Evolutionary conservation across 2,113 vertebrate genomes (phyloP).

Genomic region (Pimephales promelas): DNA sequence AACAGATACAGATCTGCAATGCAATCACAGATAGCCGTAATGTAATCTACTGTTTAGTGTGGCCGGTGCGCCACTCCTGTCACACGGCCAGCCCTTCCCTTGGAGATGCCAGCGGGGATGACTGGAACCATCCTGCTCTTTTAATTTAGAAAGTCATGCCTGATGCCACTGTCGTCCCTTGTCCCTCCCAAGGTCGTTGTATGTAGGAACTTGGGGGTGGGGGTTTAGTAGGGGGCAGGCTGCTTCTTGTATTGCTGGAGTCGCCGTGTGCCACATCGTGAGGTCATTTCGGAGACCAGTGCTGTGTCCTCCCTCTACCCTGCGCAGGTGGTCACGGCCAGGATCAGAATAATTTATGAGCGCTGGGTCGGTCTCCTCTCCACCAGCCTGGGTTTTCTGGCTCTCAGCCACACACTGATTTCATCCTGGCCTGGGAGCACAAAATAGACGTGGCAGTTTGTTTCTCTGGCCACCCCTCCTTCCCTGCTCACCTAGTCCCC

Average conservation of each 20-base stretch:
- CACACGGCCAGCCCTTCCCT: slow-evolving; percentile 34
- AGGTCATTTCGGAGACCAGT: slow-evolving; percentile 54
- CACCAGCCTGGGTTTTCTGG: slow-evolving; percentile 50
- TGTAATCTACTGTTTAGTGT: slow-evolving; percentile 29
- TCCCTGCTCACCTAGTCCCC: slow-evolving; percentile 7
- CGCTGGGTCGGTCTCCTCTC: slow-evolving; percentile 49
- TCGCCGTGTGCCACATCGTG: slow-evolving; percentile 37
- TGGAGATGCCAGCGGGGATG: slow-evolving; percentile 27
- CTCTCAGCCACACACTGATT: slow-evolving; percentile 50
- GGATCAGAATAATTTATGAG: slow-evolving; percentile 61
- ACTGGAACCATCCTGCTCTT: slow-evolving; percentile 45
- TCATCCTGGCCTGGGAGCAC: slow-evolving; percentile 32
- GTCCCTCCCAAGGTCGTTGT: slow-evolving; percentile 48
- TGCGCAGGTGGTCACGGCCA: slow-evolving; percentile 60
- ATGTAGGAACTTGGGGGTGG: slow-evolving; percentile 35
- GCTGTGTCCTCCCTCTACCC: slow-evolving; percentile 46
- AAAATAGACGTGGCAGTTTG: slow-evolving; percentile 25
- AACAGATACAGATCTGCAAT: no score
- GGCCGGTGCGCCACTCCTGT: slow-evolving; percentile 37
- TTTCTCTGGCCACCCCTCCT: slow-evolving; percentile 33
- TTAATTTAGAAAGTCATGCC: slow-evolving; percentile 51
- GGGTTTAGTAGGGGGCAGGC: slow-evolving; percentile 2
- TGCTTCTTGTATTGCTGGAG: slow-evolving; percentile 32
- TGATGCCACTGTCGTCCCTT: slow-evolving; percentile 30
- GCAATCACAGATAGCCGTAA: slow-evolving; percentile 30